Conservation (phyloP, 2,888 invertebrate species). For the Gastrophysa polygoni region DNA sequence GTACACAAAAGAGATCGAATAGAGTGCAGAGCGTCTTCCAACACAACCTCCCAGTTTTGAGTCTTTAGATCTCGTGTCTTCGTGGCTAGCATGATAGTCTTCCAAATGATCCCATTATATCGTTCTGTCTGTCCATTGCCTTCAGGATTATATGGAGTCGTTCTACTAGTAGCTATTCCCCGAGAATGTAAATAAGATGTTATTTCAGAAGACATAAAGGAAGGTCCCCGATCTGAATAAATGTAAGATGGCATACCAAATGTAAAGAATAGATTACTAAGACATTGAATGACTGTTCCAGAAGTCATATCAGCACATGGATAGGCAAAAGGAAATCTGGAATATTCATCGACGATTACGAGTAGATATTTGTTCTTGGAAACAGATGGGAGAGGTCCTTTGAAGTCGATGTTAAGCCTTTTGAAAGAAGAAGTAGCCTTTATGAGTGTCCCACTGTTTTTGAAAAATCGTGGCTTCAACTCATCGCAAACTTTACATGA, state of each 20-base stretch:
- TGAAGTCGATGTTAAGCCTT: background rate
- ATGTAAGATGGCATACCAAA: constrained; percentile 13
- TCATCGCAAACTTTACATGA: background rate
- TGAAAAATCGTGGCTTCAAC: background rate
- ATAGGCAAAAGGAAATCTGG: constrained; percentile 18
- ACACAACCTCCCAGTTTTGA: background rate
- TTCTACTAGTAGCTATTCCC: constrained; percentile 11
- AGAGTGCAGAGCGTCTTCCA: no score
- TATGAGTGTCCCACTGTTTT: background rate
- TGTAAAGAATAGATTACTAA: background rate
- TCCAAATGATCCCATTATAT: constrained; percentile 12
- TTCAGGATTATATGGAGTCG: constrained; percentile 14
- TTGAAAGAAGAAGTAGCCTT: background rate
- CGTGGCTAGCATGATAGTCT: background rate
- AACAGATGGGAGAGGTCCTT: background rate
- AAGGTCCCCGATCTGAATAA: constrained; percentile 5
- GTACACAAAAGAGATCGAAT: no score
- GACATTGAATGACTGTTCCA: no score
- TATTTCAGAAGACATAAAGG: constrained; percentile 10
- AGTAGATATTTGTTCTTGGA: constrained; percentile 10
- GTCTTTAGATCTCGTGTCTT: background rate
- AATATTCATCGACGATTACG: constrained; percentile 11
- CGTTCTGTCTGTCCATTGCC: constrained; percentile 11
- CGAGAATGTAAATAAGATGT: background rate
- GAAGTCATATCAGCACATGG: constrained; percentile 22